Conservation (phyloP, 2,888 invertebrate genomes). For the Trichopria drosophilae region DNA sequence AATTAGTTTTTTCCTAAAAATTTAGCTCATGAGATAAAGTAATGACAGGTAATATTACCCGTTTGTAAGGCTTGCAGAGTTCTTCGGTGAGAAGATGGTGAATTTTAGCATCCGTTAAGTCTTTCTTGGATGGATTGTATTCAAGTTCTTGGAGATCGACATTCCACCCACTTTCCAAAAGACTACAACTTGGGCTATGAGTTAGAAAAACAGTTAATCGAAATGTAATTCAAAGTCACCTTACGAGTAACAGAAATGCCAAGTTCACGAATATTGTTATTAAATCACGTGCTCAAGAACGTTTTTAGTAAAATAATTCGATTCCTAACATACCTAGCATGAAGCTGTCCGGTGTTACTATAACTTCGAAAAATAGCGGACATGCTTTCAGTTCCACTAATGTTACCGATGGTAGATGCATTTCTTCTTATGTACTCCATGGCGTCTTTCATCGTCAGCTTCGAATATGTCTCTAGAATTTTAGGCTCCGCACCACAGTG, state of each 20-base stretch:
- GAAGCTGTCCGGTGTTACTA: slow-evolving; percentile 75
- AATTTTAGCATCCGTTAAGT: slow-evolving; percentile 89
- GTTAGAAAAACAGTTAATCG: too few species aligned
- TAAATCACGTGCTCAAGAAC: too few species aligned
- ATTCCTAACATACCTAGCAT: slow-evolving; percentile 70
- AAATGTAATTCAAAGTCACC: too few species aligned
- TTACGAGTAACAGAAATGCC: too few species aligned
- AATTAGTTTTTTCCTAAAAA: too few species aligned
- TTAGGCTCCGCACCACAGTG: slow-evolving; percentile 89
- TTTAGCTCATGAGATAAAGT: background rate
- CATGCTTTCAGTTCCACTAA: slow-evolving; percentile 87
- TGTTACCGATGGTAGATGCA: slow-evolving; percentile 84
- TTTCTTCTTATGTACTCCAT: slow-evolving; percentile 88
- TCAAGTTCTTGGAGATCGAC: slow-evolving; percentile 92
- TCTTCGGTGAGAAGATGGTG: slow-evolving; percentile 91
- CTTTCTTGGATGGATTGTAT: slow-evolving; percentile 89
- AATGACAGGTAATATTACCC: slow-evolving; percentile 75
- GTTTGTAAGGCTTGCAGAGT: slow-evolving; percentile 81
- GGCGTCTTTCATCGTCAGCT: slow-evolving; percentile 90
- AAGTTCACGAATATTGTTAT: too few species aligned
- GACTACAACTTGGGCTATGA: slow-evolving; percentile 79
- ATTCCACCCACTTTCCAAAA: slow-evolving; percentile 85
- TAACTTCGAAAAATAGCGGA: slow-evolving; percentile 89
- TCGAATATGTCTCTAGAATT: slow-evolving; percentile 91
- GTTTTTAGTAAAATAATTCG: too few species aligned